A percentile compares a stretch with the other conserved stretches of the same genome.
These are phyloP conservation scores for Acanthococcus lagerstroemiae DNA, from an alignment of 2,888 invertebrate species.

Conservation along the genomic window DNA sequence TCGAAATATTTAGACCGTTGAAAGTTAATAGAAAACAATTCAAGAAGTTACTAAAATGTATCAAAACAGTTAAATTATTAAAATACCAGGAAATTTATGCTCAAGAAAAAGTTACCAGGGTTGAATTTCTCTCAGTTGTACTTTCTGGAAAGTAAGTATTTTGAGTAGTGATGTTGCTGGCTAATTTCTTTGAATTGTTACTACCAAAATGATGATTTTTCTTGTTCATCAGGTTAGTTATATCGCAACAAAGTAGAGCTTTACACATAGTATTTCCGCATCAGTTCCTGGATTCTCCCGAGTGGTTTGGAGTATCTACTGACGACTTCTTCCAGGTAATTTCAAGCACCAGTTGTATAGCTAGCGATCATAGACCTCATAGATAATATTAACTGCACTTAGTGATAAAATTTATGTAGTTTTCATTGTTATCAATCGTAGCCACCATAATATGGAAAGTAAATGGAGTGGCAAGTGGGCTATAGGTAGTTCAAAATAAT, in stretches of 20 bases:
- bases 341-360: too few relatives aligned
- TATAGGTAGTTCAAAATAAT: too few relatives aligned
- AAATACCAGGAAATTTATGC: conserved; percentile 80
- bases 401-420: too few relatives aligned
- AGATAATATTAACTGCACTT: too few relatives aligned
- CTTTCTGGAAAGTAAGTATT: conserved; percentile 75
- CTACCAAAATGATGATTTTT: background rate
- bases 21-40: conserved; percentile 72
- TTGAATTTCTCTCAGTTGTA: conserved; percentile 74
- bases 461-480: too few relatives aligned
- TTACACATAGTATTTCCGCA: conserved; percentile 76
- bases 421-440: too few relatives aligned
- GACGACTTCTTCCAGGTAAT: conserved; percentile 74
- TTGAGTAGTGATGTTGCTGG: background rate
- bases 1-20: conserved; percentile 70
- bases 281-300: conserved; percentile 80
- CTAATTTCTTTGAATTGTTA: background rate
- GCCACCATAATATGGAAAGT: too few relatives aligned
- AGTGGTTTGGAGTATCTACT: conserved; percentile 80
- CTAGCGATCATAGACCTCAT: too few relatives aligned
- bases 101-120: conserved; percentile 76
- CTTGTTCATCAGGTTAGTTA: conserved; percentile 54
- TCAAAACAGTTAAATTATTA: conserved; percentile 66
- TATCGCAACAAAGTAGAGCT: conserved; percentile 72
- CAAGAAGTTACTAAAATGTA: conserved; percentile 66